A percentile compares a stretch with the other conserved stretches of the same genome.
phyloP scores from a whole-genome alignment of 2,888 invertebrate species.

The Ichneumoninae sp. region DNA sequence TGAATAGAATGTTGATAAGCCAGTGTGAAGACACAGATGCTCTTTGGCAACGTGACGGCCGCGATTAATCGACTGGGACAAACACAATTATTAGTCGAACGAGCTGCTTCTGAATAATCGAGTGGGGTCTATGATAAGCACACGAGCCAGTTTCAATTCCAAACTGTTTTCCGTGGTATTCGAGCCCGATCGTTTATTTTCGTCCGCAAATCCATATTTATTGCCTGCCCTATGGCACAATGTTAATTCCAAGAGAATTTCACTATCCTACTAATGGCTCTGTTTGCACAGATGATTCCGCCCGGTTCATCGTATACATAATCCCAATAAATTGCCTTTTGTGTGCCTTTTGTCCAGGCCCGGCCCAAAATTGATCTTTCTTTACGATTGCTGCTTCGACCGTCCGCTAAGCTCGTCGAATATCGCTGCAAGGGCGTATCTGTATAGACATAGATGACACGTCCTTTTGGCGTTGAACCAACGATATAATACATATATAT shows the following conservation, averaged over 20 bases:
- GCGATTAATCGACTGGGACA: not conserved
- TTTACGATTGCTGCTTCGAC: slow-evolving; percentile 15
- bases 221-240: slow-evolving; percentile 28
- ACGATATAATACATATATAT: not conserved
- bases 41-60: not conserved
- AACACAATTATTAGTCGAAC: not conserved
- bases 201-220: slow-evolving; percentile 63
- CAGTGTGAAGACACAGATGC: not conserved
- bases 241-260: slow-evolving; percentile 58
- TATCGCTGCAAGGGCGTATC: not conserved
- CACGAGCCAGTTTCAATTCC: not conserved
- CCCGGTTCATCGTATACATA: slow-evolving; percentile 40
- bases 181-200: slow-evolving; percentile 35
- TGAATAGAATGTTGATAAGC: no score
- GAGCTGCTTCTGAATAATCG: not conserved
- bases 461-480: not conserved
- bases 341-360: slow-evolving; percentile 16
- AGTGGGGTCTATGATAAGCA: not conserved
- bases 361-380: slow-evolving; percentile 44
- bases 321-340: slow-evolving; percentile 44
- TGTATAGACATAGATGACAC: not conserved
- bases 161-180: not conserved
- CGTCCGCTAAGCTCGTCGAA: slow-evolving; percentile 8
- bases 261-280: slow-evolving; percentile 64
- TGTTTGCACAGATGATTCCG: slow-evolving; percentile 70